Percentiles rank a stretch among this genome's conserved stretches.
These are phyloP conservation scores for Tricholauxania praeusta DNA, from an alignment of 2,888 invertebrate species.

Conservation along the genomic window DNA sequence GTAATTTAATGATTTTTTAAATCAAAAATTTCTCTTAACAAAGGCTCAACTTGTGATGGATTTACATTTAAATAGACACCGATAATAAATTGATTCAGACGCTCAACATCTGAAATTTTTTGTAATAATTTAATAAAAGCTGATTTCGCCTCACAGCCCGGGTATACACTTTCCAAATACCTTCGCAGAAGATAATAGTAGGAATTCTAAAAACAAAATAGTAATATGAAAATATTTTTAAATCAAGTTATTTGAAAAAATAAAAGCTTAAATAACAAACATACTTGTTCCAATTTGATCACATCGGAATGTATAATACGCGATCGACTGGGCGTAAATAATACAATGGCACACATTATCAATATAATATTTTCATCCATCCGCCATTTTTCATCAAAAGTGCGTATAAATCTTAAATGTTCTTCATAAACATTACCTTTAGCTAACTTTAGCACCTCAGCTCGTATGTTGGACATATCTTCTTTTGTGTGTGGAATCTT, in stretches of 20 bases:
- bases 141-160: constrained; percentile 88
- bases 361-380: constrained; percentile 91
- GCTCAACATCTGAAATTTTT: constrained; percentile 90
- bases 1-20: constrained; percentile 75
- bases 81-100: constrained; percentile 91
- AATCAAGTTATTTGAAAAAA: not conserved
- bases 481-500: constrained; percentile 85
- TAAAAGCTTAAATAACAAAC: constrained; percentile 18
- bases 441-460: constrained; percentile 91
- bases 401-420: constrained; percentile 85
- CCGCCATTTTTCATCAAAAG: constrained; percentile 88
- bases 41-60: constrained; percentile 90
- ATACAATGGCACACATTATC: constrained; percentile 88
- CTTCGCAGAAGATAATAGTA: constrained; percentile 90
- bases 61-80: constrained; percentile 93
- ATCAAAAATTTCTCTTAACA: constrained; percentile 95
- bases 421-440: constrained; percentile 90
- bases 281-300: constrained; percentile 86
- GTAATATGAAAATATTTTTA: constrained; percentile 4
- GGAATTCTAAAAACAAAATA: constrained; percentile 75
- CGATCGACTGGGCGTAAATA: constrained; percentile 88
- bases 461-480: constrained; percentile 82
- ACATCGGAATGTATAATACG: constrained; percentile 87
- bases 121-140: constrained; percentile 89
- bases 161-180: constrained; percentile 85